Conservation (phyloP, 2,797 vertebrate species). For the Phataginus tetradactyla region DNA sequence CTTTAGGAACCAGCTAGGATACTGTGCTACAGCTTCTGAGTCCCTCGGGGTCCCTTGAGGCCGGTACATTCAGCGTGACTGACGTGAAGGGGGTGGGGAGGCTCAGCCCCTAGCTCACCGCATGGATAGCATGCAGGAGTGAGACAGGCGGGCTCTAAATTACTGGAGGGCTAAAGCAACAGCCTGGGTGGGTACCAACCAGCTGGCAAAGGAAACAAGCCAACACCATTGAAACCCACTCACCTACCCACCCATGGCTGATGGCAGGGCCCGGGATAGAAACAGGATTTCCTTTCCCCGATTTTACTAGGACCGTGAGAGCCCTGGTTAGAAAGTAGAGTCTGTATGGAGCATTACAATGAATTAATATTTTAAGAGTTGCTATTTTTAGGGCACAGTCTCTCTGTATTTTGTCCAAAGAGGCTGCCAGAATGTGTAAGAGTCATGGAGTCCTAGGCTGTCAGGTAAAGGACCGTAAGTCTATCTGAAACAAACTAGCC, state of each 20-base stretch:
- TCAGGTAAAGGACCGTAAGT: neutral
- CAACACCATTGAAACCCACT: neutral
- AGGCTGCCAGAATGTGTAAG: neutral
- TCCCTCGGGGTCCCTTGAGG: rapidly evolving
- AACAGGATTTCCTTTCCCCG: neutral
- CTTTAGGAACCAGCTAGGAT: neutral
- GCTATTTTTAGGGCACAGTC: constrained; percentile 38
- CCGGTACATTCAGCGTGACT: rapidly evolving
- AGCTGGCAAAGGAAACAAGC: neutral
- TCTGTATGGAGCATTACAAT: neutral
- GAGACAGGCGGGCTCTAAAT: no score
- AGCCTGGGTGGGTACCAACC: neutral
- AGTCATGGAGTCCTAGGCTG: neutral
- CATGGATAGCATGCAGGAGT: rapidly evolving
- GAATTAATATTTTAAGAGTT: neutral
- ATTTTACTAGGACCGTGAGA: neutral
- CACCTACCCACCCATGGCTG: rapidly evolving
- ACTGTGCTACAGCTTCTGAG: neutral
- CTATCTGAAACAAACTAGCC: neutral
- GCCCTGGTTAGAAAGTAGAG: neutral
- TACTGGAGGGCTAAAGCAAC: neutral
- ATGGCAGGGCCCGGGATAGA: neutral
- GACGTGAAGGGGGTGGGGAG: rapidly evolving
- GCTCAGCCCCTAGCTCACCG: neutral
- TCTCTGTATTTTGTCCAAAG: neutral